Evolutionary conservation across 2,113 vertebrate genomes (phyloP).

Genomic region (Leptosomus discolor): DNA sequence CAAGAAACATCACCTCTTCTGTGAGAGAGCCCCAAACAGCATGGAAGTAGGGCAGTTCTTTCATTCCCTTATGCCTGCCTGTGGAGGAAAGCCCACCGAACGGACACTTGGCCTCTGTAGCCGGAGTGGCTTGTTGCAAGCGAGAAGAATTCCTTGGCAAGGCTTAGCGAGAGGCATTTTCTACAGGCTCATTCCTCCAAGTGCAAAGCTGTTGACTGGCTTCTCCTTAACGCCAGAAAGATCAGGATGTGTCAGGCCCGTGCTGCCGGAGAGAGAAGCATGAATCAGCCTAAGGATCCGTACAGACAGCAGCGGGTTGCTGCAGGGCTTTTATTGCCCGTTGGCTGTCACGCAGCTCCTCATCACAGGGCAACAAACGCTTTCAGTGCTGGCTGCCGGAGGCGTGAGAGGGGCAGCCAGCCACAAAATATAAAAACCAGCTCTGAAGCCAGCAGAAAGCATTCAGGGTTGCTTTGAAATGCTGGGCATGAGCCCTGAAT

Average conservation of each 20-base stretch:
- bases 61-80: background rate
- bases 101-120: background rate
- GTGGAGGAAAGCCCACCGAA: background rate
- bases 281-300: background rate
- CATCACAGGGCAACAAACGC: background rate
- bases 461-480: background rate
- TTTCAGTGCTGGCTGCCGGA: background rate
- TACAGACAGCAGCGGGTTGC: background rate
- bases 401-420: background rate
- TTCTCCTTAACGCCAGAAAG: background rate
- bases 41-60: background rate
- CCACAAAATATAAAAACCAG: background rate
- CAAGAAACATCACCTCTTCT: fast-evolving
- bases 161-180: background rate
- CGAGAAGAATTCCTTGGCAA: background rate
- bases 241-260: background rate
- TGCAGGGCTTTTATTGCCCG: background rate
- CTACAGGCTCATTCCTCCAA: background rate
- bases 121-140: too few species aligned
- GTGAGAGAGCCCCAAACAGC: background rate
- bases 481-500: background rate
- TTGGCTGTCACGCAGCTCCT: background rate
- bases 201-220: background rate
- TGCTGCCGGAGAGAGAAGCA: background rate
- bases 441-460: background rate